These are phyloP conservation scores for Andrena chrysosceles DNA, from an alignment of 2,888 invertebrate genomes.

Conservation along the genomic window DNA sequence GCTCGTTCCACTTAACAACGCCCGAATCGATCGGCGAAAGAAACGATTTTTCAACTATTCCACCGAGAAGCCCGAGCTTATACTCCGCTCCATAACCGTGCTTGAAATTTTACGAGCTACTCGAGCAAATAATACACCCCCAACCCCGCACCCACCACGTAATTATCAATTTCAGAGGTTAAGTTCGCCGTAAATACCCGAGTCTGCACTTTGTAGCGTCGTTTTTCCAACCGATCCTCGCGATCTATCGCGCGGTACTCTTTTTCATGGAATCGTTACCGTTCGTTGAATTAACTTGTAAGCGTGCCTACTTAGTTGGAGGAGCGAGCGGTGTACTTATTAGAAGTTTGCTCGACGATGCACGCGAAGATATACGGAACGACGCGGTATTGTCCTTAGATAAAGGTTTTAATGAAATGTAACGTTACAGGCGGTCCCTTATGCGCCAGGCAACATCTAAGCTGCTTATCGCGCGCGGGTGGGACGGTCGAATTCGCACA, in stretches of 20 bases:
- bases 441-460: neutral
- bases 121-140: slow-evolving; percentile 22
- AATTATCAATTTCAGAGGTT: slow-evolving; percentile 43
- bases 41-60: slow-evolving; percentile 44
- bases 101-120: slow-evolving; percentile 26
- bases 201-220: neutral
- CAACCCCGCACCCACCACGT: no score
- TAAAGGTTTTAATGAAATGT: slow-evolving; percentile 1
- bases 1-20: slow-evolving; percentile 60
- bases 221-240: neutral
- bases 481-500: slow-evolving; percentile 40
- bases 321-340: no score
- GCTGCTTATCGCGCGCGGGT: neutral
- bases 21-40: slow-evolving; percentile 43
- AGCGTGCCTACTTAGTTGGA: neutral
- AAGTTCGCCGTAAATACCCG: neutral
- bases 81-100: neutral
- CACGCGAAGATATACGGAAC: neutral
- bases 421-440: neutral
- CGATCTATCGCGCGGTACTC: no score
- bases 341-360: neutral
- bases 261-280: neutral
- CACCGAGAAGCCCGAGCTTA: neutral
- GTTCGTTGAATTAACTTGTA: neutral
- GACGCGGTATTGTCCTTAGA: neutral